A percentile compares a stretch with the other conserved stretches of the same genome.
Conservation (phyloP, 1,140 invertebrate species). For the Hormaphis cornu region DNA sequence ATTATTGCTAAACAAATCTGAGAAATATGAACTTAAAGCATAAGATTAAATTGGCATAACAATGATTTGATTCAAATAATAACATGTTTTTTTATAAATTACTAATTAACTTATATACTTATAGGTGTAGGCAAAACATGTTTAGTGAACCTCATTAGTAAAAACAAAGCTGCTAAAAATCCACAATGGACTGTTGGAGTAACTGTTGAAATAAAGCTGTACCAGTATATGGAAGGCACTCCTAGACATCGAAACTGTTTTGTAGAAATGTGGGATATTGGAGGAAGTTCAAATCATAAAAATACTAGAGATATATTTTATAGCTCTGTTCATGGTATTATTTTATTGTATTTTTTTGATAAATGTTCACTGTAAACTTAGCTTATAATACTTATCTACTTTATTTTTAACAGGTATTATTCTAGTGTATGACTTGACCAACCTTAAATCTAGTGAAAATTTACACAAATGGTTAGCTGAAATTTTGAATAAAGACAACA, state of each 20-base stretch:
- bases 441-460: constrained; percentile 90
- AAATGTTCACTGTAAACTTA: not conserved
- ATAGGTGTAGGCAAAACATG: constrained; percentile 93
- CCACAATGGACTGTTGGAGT: constrained; percentile 93
- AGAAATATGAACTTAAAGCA: no score
- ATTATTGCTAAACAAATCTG: no score
- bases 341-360: constrained; percentile 29
- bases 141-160: constrained; percentile 80
- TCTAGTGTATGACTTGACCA: constrained; percentile 91
- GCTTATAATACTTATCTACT: not conserved
- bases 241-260: constrained; percentile 83
- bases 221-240: constrained; percentile 91
- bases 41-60: no score
- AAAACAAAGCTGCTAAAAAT: constrained; percentile 70
- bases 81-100: no score
- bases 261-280: constrained; percentile 92
- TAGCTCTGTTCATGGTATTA: constrained; percentile 75
- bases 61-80: no score
- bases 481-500: constrained; percentile 69
- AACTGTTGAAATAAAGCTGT: constrained; percentile 88
- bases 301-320: constrained; percentile 90
- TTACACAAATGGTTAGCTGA: constrained; percentile 86
- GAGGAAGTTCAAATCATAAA: constrained; percentile 82
- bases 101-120: no score
- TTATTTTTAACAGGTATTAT: constrained; percentile 66